These are phyloP conservation scores for Ellobius talpinus DNA, from an alignment of 2,113 vertebrate genomes.

Conservation along the genomic window DNA sequence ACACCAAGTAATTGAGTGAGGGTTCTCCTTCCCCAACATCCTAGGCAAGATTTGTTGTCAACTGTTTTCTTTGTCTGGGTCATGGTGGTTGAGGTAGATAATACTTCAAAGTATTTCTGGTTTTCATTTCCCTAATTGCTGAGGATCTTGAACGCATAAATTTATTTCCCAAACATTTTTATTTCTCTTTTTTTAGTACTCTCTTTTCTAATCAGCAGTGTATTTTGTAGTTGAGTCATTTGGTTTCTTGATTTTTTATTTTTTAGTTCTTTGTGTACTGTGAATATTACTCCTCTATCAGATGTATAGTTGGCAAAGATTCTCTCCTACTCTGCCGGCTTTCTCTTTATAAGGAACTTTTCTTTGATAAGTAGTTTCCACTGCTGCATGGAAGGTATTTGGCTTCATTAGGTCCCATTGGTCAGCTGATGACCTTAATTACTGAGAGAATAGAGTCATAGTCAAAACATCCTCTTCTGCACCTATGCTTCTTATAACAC, in stretches of 20 bases:
- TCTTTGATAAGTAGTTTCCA: neutral
- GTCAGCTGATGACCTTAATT: neutral
- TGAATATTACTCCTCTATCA: neutral
- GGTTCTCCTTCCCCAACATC: neutral
- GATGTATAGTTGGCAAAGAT: neutral
- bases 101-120: neutral
- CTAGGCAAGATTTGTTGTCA: neutral
- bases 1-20: neutral
- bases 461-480: neutral
- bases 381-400: neutral
- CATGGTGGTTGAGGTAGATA: neutral
- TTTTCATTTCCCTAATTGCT: neutral
- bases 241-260: neutral
- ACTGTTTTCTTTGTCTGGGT: neutral
- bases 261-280: neutral
- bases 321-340: neutral
- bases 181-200: neutral
- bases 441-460: neutral
- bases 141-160: neutral
- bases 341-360: neutral
- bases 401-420: neutral
- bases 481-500: neutral
- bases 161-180: neutral
- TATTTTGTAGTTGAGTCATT: neutral
- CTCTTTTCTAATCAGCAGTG: neutral